Conservation (phyloP, 2,797 vertebrate species). For the Myioborus melanocephalus region DNA sequence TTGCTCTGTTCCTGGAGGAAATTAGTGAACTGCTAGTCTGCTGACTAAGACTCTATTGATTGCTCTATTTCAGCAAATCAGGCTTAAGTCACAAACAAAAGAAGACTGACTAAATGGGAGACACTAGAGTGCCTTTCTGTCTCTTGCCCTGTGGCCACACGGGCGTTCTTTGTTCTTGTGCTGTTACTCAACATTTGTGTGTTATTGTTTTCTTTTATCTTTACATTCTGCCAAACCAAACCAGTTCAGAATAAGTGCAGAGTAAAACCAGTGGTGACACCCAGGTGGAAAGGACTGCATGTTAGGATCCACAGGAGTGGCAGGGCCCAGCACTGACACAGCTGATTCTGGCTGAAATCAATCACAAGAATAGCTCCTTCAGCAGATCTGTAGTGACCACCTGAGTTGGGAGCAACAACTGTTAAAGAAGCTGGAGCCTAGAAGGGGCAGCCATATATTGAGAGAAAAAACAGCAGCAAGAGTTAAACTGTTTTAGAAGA, state of each 20-base stretch:
- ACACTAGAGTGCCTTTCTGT: not conserved
- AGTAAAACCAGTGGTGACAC: not conserved
- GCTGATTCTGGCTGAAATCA: not conserved
- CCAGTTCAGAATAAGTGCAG: not conserved
- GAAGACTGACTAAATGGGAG: not conserved
- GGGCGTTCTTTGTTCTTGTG: not conserved
- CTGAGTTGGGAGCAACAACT: not conserved
- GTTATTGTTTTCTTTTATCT: accelerated
- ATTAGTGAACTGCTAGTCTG: not conserved
- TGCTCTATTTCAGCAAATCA: not conserved
- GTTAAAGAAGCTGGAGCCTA: not conserved
- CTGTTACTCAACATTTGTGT: not conserved
- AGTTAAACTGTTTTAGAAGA: not conserved
- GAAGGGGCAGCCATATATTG: not conserved
- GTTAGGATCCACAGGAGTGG: not conserved
- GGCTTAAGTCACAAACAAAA: not conserved
- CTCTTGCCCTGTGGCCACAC: not conserved
- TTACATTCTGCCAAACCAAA: not conserved
- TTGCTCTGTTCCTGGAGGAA: not conserved
- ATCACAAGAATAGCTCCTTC: not conserved
- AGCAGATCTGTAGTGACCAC: not conserved
- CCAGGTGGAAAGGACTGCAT: not conserved
- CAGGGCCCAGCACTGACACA: not conserved
- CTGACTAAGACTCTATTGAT: not conserved
- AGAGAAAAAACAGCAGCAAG: not conserved